Conservation (phyloP, 2,113 vertebrate genomes). For the Sylvicapra grimmia region DNA sequence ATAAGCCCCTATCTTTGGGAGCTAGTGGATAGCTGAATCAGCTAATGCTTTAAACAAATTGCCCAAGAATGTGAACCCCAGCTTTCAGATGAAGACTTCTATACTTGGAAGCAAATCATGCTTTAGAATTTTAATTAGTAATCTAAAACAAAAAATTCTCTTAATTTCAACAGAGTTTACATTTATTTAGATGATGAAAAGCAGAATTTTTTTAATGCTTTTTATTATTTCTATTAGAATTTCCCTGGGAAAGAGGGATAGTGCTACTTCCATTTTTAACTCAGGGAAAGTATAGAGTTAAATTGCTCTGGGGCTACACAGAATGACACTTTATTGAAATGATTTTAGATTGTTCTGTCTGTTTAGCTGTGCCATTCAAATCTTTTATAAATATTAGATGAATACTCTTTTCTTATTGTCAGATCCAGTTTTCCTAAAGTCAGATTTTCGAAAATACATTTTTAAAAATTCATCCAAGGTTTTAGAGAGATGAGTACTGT, state of each 20-base stretch:
- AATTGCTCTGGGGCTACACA: conserved; percentile 34
- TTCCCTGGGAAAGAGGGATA: background rate
- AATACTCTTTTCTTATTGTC: conserved; percentile 6
- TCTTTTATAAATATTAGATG: conserved; percentile 44
- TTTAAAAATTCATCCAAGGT: background rate
- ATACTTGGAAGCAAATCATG: background rate
- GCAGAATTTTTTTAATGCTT: background rate
- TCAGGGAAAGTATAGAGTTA: conserved; percentile 6
- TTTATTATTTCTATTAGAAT: background rate
- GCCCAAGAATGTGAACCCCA: background rate
- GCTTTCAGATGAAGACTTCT: conserved; percentile 39
- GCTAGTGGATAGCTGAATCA: background rate
- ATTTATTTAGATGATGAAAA: conserved; percentile 22
- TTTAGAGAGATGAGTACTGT: conserved; percentile 21
- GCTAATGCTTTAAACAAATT: conserved; percentile 21
- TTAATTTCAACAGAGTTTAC: conserved; percentile 16
- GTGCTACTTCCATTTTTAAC: background rate
- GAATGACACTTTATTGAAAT: conserved; percentile 40
- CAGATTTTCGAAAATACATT: background rate
- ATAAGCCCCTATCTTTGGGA: background rate
- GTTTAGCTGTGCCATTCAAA: background rate
- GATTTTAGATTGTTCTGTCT: conserved; percentile 37
- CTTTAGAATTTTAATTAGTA: conserved; percentile 22
- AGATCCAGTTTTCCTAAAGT: conserved; percentile 4
- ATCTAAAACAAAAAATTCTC: conserved; percentile 2